Evolutionary conservation across 2,888 invertebrate genomes (phyloP).

Genomic region (Coleophora deauratella): DNA sequence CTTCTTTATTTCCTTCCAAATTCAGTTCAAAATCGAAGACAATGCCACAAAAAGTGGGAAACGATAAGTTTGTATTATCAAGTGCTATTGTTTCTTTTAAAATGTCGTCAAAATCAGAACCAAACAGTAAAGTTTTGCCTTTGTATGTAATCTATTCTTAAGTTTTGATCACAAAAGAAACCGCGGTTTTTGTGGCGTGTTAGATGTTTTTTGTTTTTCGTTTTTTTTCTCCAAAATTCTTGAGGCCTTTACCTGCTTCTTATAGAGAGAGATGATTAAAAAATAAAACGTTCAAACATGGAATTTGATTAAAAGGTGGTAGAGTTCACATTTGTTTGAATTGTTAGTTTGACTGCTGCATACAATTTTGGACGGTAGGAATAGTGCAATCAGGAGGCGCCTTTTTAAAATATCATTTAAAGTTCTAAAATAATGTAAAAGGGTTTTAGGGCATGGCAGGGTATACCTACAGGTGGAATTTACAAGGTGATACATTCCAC

Average conservation of each 20-base stretch:
- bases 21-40: constrained; percentile 17
- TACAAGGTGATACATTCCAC: background rate
- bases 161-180: constrained; percentile 51
- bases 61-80: constrained; percentile 10
- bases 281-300: constrained; percentile 12
- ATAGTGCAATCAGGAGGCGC: constrained; percentile 21
- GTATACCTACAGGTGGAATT: constrained; percentile 1
- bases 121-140: constrained; percentile 52
- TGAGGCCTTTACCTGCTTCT: constrained; percentile 50
- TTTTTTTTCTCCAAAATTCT: constrained; percentile 46
- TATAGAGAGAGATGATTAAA: constrained; percentile 41
- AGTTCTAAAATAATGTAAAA: constrained; percentile 22
- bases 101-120: constrained; percentile 52
- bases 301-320: constrained; percentile 13
- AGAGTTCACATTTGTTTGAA: constrained; percentile 30
- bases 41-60: constrained; percentile 1
- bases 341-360: constrained; percentile 18
- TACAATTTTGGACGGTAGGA: constrained; percentile 21
- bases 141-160: constrained; percentile 52
- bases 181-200: constrained; percentile 47
- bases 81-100: constrained; percentile 35
- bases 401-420: constrained; percentile 20
- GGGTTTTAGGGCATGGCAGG: constrained; percentile 15
- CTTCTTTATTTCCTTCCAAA: constrained; percentile 4
- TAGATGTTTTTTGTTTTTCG: constrained; percentile 33